Conservation (phyloP, 2,797 vertebrate genomes). For the Dermochelys coriacea region DNA sequence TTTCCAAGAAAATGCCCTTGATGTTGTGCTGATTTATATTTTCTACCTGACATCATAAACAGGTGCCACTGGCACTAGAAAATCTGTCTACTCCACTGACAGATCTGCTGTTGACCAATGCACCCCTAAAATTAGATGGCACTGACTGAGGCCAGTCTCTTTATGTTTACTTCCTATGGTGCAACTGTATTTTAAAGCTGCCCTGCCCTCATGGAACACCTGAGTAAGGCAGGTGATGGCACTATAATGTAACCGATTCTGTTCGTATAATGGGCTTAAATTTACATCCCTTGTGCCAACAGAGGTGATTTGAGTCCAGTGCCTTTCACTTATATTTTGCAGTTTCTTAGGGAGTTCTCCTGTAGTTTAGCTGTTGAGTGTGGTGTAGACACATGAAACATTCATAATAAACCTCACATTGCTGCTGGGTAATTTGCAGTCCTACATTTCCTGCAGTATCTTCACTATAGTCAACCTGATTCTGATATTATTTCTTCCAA, state of each 20-base stretch:
- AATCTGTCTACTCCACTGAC: neutral
- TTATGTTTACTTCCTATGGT: neutral
- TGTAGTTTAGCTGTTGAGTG: neutral
- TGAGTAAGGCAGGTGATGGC: neutral
- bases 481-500: neutral
- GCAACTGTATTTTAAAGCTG: neutral
- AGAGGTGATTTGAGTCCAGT: neutral
- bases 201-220: neutral
- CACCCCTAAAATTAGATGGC: neutral
- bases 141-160: neutral
- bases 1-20: neutral
- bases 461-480: rapidly evolving
- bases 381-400: neutral
- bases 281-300: neutral
- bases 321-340: neutral
- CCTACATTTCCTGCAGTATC: rapidly evolving
- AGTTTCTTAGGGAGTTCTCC: neutral
- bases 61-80: neutral
- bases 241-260: neutral
- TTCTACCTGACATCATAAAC: neutral
- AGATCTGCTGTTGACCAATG: neutral
- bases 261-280: neutral
- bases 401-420: neutral
- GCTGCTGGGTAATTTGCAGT: rapidly evolving
- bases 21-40: neutral